phyloP scores from a whole-genome alignment of 2,797 vertebrate species.

The Ctenopoma kingsleyae region DNA sequence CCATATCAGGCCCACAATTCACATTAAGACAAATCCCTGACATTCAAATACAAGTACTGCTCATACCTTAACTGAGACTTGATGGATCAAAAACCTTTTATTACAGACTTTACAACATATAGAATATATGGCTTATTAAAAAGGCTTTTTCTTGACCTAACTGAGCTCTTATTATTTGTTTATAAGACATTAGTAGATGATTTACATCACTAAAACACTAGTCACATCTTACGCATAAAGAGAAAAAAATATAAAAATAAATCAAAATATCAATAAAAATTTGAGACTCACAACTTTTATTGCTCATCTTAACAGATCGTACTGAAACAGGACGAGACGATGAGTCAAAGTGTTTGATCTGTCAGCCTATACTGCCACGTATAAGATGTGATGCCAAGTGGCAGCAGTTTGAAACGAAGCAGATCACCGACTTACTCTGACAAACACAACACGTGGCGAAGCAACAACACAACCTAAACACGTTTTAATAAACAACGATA shows the following conservation, averaged over 20 bases:
- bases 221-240: background rate
- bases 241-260: no score
- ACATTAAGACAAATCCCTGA: background rate
- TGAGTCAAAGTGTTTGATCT: background rate
- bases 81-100: no score
- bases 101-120: no score
- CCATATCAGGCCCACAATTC: background rate
- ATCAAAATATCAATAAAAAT: background rate
- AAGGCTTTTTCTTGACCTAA: background rate
- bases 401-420: constrained; percentile 62
- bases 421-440: constrained; percentile 38
- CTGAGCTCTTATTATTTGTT: background rate
- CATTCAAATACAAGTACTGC: background rate
- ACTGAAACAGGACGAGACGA: background rate
- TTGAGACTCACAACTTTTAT: background rate
- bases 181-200: background rate
- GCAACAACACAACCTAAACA: background rate
- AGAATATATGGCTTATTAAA: background rate
- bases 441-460: background rate
- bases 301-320: background rate
- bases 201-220: background rate
- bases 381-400: constrained; percentile 67
- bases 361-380: constrained; percentile 79
- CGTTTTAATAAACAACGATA: background rate
- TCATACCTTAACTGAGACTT: background rate